Evolutionary conservation across 2,797 vertebrate species (phyloP).

Genomic region (Enteromius argenteus): DNA sequence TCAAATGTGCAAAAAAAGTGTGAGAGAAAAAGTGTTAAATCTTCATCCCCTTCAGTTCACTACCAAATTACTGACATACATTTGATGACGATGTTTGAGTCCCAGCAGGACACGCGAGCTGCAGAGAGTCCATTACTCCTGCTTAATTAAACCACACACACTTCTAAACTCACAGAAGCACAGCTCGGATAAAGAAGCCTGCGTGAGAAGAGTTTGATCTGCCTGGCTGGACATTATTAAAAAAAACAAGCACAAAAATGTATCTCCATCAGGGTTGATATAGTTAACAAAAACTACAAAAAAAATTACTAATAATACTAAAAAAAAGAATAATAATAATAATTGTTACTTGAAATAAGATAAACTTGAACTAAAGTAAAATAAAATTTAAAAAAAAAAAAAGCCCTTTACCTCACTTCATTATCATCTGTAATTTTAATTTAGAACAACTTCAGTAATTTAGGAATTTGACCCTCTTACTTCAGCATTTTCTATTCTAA

Average conservation of each 20-base stretch:
- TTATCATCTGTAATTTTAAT: no score
- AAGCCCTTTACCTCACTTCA: no score
- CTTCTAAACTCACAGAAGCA: slow-evolving; percentile 76
- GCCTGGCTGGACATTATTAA: slow-evolving; percentile 76
- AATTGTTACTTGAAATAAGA: not conserved
- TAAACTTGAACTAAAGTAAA: not conserved
- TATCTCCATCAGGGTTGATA: not conserved
- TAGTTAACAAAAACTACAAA: not conserved
- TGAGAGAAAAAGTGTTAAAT: slow-evolving; percentile 14
- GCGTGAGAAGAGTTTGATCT: slow-evolving; percentile 68
- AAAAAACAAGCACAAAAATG: slow-evolving; percentile 34
- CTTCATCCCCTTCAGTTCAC: slow-evolving; percentile 8
- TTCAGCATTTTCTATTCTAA: no score
- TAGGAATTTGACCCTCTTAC: no score
- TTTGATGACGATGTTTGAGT: slow-evolving; percentile 60
- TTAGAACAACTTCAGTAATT: no score
- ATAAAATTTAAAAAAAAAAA: not conserved
- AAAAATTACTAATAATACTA: not conserved
- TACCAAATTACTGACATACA: slow-evolving; percentile 70
- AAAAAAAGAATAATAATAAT: no score
- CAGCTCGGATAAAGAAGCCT: slow-evolving; percentile 68
- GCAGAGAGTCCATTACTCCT: slow-evolving; percentile 81
- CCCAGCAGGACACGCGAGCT: slow-evolving; percentile 70
- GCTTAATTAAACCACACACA: slow-evolving; percentile 81
- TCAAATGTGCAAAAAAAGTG: not conserved